Conservation (phyloP, 1,140 invertebrate species). For the Mactra quadrangularis region DNA sequence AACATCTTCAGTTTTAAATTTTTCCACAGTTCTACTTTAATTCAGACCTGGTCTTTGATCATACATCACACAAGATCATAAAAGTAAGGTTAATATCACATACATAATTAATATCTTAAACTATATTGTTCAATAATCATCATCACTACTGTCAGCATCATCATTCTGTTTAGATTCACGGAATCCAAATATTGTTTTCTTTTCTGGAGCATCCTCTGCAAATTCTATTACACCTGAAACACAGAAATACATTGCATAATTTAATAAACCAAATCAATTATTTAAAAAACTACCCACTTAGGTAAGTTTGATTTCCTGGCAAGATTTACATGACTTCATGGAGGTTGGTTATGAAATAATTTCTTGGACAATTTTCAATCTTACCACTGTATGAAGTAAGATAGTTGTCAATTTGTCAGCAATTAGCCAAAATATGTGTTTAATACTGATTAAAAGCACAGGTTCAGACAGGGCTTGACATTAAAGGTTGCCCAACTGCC, state of each 20-base stretch:
- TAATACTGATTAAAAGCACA: too few species aligned
- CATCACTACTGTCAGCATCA: conserved; percentile 43
- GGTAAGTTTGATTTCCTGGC: not conserved
- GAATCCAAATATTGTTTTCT: conserved; percentile 64
- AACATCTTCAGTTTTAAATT: too few species aligned
- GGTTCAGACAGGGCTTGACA: too few species aligned
- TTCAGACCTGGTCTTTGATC: too few species aligned
- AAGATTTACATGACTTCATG: not conserved
- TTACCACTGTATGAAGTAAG: not conserved
- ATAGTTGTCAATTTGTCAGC: not conserved
- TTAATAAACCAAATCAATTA: too few species aligned
- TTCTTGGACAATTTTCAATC: not conserved
- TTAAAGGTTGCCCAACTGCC: too few species aligned
- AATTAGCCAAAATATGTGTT: too few species aligned
- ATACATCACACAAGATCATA: too few species aligned
- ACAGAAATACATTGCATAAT: not conserved
- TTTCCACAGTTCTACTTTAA: too few species aligned
- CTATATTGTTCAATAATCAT: conserved; percentile 38
- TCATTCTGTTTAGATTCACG: conserved; percentile 17
- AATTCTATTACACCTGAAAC: conserved; percentile 54
- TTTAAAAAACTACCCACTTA: not conserved
- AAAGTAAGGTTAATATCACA: too few species aligned
- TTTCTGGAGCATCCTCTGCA: conserved; percentile 38
- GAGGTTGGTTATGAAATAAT: not conserved
- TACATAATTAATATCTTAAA: too few species aligned